Percentiles rank a stretch among this genome's conserved stretches.
Conservation (phyloP, 2,113 vertebrate species). For the Gasterosteus aculeatus region DNA sequence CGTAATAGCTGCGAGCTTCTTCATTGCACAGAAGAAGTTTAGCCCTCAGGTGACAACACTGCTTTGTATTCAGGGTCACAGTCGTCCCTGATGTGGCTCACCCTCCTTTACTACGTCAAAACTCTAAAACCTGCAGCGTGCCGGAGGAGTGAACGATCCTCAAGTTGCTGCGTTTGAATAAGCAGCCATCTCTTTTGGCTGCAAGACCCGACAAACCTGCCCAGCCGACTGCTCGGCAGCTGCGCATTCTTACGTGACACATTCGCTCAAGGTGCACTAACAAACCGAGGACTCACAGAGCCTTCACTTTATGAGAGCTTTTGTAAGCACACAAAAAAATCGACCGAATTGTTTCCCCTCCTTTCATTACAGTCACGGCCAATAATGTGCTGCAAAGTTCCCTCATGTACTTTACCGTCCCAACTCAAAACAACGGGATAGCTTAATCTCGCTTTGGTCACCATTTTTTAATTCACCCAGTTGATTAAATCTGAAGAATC, state of each 20-base stretch:
- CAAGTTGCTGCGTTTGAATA: background rate
- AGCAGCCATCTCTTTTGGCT: background rate
- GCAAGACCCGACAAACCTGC: slow-evolving; percentile 30
- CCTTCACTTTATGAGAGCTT: background rate
- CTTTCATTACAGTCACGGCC: background rate
- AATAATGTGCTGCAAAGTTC: background rate
- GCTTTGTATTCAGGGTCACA: background rate
- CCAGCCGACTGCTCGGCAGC: background rate
- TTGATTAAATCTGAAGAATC: background rate
- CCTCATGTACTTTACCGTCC: background rate
- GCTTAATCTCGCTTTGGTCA: background rate
- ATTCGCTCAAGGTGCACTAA: background rate
- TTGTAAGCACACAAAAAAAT: background rate
- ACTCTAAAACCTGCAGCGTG: background rate
- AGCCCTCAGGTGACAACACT: background rate
- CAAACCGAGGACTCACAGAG: background rate
- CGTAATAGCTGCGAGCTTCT: background rate
- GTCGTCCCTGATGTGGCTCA: background rate
- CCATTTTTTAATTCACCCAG: background rate
- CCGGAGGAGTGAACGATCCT: background rate
- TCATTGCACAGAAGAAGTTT: background rate
- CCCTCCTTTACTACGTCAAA: background rate
- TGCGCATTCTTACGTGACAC: background rate
- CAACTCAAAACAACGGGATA: background rate
- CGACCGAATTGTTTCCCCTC: background rate